These are phyloP conservation scores for Synaphobranchus kaupii DNA, from an alignment of 2,797 vertebrate species.

Conservation along the genomic window DNA sequence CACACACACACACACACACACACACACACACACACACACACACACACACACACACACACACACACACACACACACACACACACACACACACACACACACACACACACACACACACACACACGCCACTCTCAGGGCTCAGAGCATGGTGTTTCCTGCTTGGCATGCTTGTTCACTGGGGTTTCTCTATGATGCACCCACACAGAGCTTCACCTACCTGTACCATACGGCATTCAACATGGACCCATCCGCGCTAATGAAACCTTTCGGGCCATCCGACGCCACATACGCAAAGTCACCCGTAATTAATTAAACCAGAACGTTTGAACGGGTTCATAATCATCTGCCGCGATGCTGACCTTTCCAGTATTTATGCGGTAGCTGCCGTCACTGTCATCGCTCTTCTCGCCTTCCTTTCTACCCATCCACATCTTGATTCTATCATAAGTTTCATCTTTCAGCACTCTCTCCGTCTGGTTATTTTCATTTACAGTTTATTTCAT, in stretches of 20 bases:
- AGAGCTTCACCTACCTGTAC: slow-evolving; percentile 6
- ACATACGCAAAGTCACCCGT: neutral
- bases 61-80: too few species aligned
- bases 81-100: neutral
- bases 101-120: neutral
- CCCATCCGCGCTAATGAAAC: neutral
- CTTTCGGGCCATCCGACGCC: neutral
- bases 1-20: too few species aligned
- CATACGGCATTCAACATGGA: neutral
- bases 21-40: neutral
- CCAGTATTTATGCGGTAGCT: neutral
- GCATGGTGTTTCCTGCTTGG: too few species aligned
- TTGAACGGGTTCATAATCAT: neutral
- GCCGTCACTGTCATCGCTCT: neutral
- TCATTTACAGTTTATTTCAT: slow-evolving; percentile 9
- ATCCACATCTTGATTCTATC: neutral
- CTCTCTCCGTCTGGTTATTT: slow-evolving; percentile 11
- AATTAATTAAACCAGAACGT: neutral
- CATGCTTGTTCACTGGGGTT: neutral
- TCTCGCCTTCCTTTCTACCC: neutral
- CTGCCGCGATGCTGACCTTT: neutral
- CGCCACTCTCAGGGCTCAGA: neutral
- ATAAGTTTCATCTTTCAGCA: neutral
- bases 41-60: too few species aligned
- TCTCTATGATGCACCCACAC: neutral